Evolutionary conservation across 1,140 invertebrate genomes (phyloP).

Genomic region (Drosophila burlai): DNA sequence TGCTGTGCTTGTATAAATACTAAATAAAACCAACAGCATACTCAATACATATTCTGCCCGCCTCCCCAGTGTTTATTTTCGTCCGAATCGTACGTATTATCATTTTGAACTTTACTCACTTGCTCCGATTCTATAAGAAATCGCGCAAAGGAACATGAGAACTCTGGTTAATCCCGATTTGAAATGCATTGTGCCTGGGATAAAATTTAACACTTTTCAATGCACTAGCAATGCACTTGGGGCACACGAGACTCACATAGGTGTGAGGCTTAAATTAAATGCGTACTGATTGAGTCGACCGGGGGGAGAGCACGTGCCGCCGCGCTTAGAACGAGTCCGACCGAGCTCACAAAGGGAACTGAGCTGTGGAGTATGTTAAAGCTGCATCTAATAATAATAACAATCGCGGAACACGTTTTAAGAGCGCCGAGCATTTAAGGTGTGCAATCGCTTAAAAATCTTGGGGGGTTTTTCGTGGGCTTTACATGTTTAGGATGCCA

Average conservation of each 20-base stretch:
- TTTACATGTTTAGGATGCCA: background rate
- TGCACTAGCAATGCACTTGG: slow-evolving; percentile 11
- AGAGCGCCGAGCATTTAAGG: slow-evolving; percentile 11
- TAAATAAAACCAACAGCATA: slow-evolving; percentile 4
- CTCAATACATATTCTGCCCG: slow-evolving; percentile 11
- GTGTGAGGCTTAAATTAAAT: slow-evolving; percentile 8
- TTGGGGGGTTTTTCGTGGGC: background rate
- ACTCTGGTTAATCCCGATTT: slow-evolving; percentile 12
- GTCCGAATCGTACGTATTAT: slow-evolving; percentile 40
- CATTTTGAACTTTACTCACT: slow-evolving; percentile 68
- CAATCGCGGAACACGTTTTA: slow-evolving; percentile 33
- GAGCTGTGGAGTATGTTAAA: slow-evolving; percentile 10
- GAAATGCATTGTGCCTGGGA: slow-evolving; percentile 14
- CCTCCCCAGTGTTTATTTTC: slow-evolving; percentile 26
- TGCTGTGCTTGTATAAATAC: background rate
- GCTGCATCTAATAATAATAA: slow-evolving; percentile 13
- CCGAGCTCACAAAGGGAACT: slow-evolving; percentile 48
- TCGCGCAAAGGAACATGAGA: slow-evolving; percentile 18
- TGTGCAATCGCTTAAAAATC: background rate
- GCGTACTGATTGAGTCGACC: slow-evolving; percentile 11
- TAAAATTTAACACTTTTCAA: background rate
- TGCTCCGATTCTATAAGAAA: slow-evolving; percentile 31
- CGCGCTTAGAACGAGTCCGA: slow-evolving; percentile 24
- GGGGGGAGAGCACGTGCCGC: slow-evolving; percentile 2
- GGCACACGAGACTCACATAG: slow-evolving; percentile 11